Base-by-base conservation (phyloP, 2,113 vertebrate genomes). In the Toxotes jaculatrix region DNA sequence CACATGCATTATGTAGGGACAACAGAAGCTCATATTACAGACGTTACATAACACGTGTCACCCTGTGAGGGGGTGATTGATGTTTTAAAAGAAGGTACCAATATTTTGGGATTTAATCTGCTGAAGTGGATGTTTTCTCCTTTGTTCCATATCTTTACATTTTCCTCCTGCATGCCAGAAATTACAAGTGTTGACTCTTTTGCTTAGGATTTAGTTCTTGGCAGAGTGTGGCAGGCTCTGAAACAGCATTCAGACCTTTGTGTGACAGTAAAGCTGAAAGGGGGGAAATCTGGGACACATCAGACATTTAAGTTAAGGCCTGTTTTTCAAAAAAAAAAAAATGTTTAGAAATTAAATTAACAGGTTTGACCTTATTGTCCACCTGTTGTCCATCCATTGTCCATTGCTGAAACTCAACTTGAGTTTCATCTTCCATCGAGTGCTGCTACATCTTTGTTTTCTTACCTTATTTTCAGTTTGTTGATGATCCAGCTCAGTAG, bases 81-180 rank as follows among this genome's bases (percentile, higher is more conserved):
- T 79, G 72, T 73, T 86, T 84, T 60, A 27, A 74, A 88, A 60
- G 68, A 77, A 76, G 19, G 51, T 66, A 82, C 40, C 76, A 80
- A 53, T 81, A 87, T 87, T 88, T 89, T 82, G 32, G 85, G 76
- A 71, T 84, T 82, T 86, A 88, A 89, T 90, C 87, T 81, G 55
- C 61, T 38, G 47, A 76, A 73, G 73, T 83, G 67, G 79, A 82
- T 88, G 45, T 77, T 74, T 80, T 64, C 51, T 80, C 51, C 34
- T 87, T 80, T 49, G 45, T 77, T 77, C 53, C 4, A 36, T 71
- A 38, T 74, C 56, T 59, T 86, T 77, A 57, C 36, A 47, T 87
- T 90, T 74, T 62, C 49, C 42, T 49, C 59, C 74, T 13, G 57
- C 53, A 17, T 34, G 57, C 19, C 45, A 36, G 42, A 75, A 45